Base-by-base conservation (phyloP, 2,113 vertebrate species). In the Aspidoscelis tigris region DNA sequence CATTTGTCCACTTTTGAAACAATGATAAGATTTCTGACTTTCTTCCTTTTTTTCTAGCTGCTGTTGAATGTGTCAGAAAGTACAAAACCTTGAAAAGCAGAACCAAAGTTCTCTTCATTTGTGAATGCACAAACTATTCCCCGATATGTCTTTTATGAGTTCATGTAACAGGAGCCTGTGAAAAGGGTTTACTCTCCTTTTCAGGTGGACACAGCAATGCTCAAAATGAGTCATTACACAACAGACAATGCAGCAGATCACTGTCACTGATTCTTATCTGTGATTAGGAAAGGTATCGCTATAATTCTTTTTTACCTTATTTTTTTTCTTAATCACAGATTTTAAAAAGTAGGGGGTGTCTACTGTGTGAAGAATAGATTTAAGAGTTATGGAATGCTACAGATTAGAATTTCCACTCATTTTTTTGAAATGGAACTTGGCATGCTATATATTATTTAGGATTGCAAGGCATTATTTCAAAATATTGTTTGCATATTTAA, bases 201-300 rank as follows among this genome's bases (percentile, higher is more conserved):
- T 78, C 75, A 71, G 72, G 68, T 47, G 61, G 70, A 65, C 76
- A 92, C 89, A 93, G 94, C 91, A 93, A 93, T 87, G 80, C 58
- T 78, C 88, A 92, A 91, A 94, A 86, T 71, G 73, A 95, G 90
- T 93, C 92, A 84, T 91, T 93, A 87, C 92, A 90, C 90, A 92
- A 83, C 66, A 88, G 78, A 94, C 93, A 96, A 89, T 88, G 78
- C 72, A 88, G 80, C 70, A 88, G 85, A 93, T 87, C 84, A 89
- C 82, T 93, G 91, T 75, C 90, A 84, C 79, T 82, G 93, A 93
- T 95, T 86, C 73, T 94, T 95, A 93, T 95, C 95, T 92, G 87
- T 83, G 82, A 89, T 89, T 89, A 88, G 89, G 86, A 92, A 33
- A 90, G 86, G 55, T 76, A 90, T 85, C 55, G 68, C 75, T 79